Evolutionary conservation across 2,888 invertebrate species (phyloP), one percentile per base, ranked within the genome.

Genomic region (Caenorhabditis japonica): DNA sequence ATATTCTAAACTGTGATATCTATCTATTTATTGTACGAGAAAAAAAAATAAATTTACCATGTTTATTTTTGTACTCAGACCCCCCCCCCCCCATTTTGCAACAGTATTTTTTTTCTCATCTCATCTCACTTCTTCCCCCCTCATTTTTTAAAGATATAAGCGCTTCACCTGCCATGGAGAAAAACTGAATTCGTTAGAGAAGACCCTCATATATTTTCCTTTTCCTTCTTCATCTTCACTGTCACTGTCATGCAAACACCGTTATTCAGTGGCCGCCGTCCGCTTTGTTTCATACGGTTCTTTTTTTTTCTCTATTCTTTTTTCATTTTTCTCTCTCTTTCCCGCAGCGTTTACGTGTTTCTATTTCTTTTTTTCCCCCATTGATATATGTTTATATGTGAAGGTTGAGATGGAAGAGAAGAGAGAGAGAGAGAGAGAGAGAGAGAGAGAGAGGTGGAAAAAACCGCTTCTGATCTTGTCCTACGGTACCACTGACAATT

Each of bases 341-440:
- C 41, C 30, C 44, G 43, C 23, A 19, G 13, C 8, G 33, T 19
- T 33, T 27, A 23, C 12, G 15, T 5, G 34, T 12, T 19, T 33
- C 10, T 49, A 34, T 25, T 33, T 52, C 34, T 62, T 41, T 64
- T 53, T 25, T 10, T 34, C 46, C 17, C n/a, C 25, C 49, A 56
- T 64, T 64, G 64, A 56, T 56, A 56, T 56, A 64, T 56, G 55
- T 64, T 64, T 34, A 64, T 64, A 36, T 43, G 51, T 51, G 21
- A 30, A 10, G 10, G 30, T 30, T 30, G 30, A 30, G 30, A n/a
- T n/a, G n/a, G n/a, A n/a, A n/a, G n/a, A n/a, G n/a, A n/a, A n/a
- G 46, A 56, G 36, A 55, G 55, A 43, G 30, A 30, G 43, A 25
- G 46, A n/a, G 25, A n/a, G 25, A 30, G 30, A 49, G 19, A 25